phyloP scores from a whole-genome alignment of 2,888 invertebrate genomes.

The Tenthredo livida region DNA sequence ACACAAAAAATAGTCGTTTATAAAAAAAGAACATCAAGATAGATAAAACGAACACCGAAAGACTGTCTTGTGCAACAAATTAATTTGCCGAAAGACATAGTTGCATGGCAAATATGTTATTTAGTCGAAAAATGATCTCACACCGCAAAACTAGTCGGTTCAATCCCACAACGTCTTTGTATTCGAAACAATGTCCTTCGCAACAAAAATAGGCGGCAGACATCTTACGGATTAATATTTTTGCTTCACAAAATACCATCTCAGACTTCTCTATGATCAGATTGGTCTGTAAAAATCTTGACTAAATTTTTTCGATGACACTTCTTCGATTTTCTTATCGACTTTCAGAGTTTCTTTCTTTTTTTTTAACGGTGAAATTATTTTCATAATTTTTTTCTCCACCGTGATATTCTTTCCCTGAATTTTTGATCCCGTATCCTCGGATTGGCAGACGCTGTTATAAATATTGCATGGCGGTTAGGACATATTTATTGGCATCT shows the following conservation, averaged over 20 bases:
- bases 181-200: background rate
- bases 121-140: background rate
- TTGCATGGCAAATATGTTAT: background rate
- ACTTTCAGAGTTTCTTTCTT: background rate
- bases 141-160: background rate
- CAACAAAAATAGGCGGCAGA: background rate
- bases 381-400: background rate
- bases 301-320: background rate
- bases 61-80: background rate
- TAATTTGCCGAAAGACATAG: background rate
- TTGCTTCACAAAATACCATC: no score
- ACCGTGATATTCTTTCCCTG: slow-evolving; percentile 6
- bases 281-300: background rate
- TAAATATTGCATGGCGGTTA: slow-evolving; percentile 74
- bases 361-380: background rate
- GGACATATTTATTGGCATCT: slow-evolving; percentile 75
- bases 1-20: background rate
- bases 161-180: background rate
- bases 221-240: no score
- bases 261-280: no score
- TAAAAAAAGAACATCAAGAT: background rate
- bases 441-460: slow-evolving; percentile 68
- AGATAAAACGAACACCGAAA: background rate
- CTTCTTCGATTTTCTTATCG: background rate
- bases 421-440: slow-evolving; percentile 58